A percentile compares a stretch with the other conserved stretches of the same genome.
phyloP scores from a whole-genome alignment of 2,113 vertebrate species.

The Macroglossus sobrinus region DNA sequence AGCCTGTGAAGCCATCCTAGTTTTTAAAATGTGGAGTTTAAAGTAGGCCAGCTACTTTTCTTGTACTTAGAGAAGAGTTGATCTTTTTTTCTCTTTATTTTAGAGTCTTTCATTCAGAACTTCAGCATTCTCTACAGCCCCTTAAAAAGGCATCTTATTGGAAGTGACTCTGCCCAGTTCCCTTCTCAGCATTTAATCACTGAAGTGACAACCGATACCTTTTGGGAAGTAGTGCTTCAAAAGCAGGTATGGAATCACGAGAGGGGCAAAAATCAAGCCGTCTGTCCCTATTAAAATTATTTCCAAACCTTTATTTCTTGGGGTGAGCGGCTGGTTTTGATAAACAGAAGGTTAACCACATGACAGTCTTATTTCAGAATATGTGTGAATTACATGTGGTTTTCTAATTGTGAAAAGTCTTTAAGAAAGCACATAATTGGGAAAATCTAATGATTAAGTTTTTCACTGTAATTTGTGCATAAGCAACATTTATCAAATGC shows the following conservation, averaged over 20 bases:
- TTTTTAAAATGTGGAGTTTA: constrained; percentile 1
- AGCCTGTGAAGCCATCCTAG: neutral
- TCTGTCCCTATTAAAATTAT: neutral
- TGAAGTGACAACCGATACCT: constrained; percentile 91
- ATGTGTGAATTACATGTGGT: neutral
- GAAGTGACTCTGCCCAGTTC: constrained; percentile 73
- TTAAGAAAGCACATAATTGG: neutral
- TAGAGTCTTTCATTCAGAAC: constrained; percentile 95
- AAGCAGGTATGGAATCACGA: constrained; percentile 84
- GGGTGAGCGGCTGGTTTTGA: neutral
- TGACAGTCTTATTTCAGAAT: neutral
- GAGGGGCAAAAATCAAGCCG: neutral
- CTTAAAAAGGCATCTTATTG: constrained; percentile 92
- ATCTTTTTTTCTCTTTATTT: constrained; percentile 67
- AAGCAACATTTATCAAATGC: neutral
- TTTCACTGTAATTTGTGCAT: neutral
- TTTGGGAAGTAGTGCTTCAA: constrained; percentile 85
- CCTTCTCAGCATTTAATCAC: constrained; percentile 82
- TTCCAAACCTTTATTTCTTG: neutral
- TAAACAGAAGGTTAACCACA: neutral
- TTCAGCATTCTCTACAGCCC: constrained; percentile 93
- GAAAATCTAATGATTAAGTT: neutral
- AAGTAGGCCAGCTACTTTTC: constrained; percentile 44
- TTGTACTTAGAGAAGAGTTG: neutral
- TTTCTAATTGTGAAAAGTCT: neutral